These are phyloP conservation scores for Xiphorhynchus erythropygius DNA, from an alignment of 2,797 vertebrate species.

Conservation along the genomic window DNA sequence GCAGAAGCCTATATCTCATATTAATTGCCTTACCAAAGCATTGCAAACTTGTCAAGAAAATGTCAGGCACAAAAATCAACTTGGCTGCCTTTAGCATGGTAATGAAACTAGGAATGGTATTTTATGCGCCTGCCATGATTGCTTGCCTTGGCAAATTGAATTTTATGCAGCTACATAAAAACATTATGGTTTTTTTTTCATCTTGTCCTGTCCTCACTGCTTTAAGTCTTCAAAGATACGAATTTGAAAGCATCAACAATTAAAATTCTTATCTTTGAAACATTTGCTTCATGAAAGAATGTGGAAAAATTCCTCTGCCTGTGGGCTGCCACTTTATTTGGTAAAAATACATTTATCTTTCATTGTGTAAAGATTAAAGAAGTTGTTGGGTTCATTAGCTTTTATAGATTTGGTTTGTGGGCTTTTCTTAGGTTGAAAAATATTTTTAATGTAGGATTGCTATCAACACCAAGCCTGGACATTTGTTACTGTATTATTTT, in stretches of 20 bases:
- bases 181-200: not conserved
- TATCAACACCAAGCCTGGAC: not conserved
- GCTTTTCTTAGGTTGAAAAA: not conserved
- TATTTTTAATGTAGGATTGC: not conserved
- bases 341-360: slow-evolving; percentile 12
- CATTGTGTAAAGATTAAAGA: not conserved
- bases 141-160: slow-evolving; percentile 43
- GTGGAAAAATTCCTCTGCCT: slow-evolving; percentile 19
- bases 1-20: slow-evolving; percentile 15
- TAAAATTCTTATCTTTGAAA: slow-evolving; percentile 42
- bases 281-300: not conserved
- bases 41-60: slow-evolving; percentile 66
- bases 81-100: slow-evolving; percentile 10
- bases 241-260: not conserved
- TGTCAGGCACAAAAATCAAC: not conserved
- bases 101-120: slow-evolving; percentile 28
- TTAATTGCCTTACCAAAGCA: slow-evolving; percentile 51
- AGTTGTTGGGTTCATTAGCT: not conserved
- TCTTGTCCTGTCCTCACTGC: not conserved
- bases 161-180: slow-evolving; percentile 37
- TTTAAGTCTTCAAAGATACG: not conserved
- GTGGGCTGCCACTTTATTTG: not conserved
- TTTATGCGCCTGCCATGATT: slow-evolving; percentile 21
- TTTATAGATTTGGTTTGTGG: not conserved
- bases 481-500: slow-evolving; percentile 10